A percentile compares a stretch with the other conserved stretches of the same genome.
phyloP scores from a whole-genome alignment of 2,113 vertebrate species.

The Chionomys nivalis region DNA sequence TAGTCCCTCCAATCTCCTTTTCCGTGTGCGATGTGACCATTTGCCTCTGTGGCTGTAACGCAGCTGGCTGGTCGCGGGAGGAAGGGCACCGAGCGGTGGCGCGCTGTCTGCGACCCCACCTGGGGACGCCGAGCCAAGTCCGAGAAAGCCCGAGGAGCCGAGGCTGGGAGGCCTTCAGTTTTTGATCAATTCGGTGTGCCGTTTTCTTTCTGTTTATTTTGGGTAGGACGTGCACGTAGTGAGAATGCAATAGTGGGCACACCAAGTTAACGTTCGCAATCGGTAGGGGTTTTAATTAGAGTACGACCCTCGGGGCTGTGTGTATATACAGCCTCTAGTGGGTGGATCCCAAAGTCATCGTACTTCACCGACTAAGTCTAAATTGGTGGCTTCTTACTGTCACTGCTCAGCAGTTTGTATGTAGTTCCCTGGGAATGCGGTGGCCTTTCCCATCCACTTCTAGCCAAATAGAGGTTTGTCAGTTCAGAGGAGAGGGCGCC shows the following conservation, averaged over 20 bases:
- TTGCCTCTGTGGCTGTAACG: neutral
- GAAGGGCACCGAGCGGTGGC: neutral
- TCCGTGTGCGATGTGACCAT: rapidly evolving
- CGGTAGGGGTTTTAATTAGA: neutral
- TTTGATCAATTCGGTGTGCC: neutral
- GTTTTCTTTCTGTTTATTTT: neutral
- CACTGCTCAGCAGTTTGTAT: neutral
- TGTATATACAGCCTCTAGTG: neutral
- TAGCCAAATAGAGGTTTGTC: neutral
- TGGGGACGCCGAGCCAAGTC: neutral
- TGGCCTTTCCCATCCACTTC: neutral
- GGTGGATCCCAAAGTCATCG: neutral
- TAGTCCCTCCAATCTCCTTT: rapidly evolving
- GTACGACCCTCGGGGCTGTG: neutral
- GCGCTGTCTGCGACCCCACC: neutral
- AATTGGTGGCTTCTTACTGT: neutral
- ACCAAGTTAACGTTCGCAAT: neutral
- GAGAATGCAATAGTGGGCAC: neutral
- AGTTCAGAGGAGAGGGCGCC: neutral
- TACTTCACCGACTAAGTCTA: neutral
- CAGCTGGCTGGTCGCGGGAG: neutral
- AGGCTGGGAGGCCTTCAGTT: neutral
- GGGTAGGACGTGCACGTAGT: rapidly evolving
- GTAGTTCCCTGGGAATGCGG: neutral
- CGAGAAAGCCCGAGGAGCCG: neutral